Conservation (phyloP, 2,113 vertebrate genomes). For the Bothrops jararaca region DNA sequence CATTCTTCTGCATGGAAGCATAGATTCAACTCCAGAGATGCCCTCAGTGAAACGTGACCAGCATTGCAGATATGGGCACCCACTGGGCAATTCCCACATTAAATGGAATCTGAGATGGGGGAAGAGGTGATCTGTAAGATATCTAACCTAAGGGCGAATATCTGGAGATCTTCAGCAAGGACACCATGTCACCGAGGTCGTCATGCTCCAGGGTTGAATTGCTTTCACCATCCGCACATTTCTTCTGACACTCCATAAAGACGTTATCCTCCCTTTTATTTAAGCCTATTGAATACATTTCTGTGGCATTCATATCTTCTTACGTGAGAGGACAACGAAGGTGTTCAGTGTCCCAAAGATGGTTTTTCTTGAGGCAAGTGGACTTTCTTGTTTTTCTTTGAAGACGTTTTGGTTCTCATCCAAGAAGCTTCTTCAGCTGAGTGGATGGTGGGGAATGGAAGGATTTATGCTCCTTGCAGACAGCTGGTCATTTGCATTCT, state of each 20-base stretch:
- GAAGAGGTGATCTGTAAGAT: background rate
- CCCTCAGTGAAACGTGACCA: background rate
- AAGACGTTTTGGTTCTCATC: too few relatives aligned
- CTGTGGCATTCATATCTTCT: background rate
- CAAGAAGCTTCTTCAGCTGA: too few relatives aligned
- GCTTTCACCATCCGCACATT: background rate
- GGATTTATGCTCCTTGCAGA: too few relatives aligned
- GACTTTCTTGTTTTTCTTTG: too few relatives aligned
- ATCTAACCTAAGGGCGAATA: background rate
- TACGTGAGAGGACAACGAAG: background rate
- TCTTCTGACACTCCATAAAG: background rate
- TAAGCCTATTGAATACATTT: background rate
- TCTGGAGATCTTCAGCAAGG: constrained; percentile 36
- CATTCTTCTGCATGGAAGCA: constrained; percentile 24
- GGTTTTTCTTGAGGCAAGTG: too few relatives aligned
- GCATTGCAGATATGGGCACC: background rate
- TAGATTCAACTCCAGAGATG: background rate
- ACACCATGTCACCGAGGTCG: background rate
- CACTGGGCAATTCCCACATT: background rate
- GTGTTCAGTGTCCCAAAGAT: background rate
- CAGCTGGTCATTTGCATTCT: too few relatives aligned
- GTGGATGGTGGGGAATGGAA: too few relatives aligned
- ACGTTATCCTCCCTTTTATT: background rate
- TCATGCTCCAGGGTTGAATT: background rate
- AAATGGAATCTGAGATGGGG: background rate